Conservation (phyloP, 2,797 vertebrate species). For the Gallinago nigripennis region DNA sequence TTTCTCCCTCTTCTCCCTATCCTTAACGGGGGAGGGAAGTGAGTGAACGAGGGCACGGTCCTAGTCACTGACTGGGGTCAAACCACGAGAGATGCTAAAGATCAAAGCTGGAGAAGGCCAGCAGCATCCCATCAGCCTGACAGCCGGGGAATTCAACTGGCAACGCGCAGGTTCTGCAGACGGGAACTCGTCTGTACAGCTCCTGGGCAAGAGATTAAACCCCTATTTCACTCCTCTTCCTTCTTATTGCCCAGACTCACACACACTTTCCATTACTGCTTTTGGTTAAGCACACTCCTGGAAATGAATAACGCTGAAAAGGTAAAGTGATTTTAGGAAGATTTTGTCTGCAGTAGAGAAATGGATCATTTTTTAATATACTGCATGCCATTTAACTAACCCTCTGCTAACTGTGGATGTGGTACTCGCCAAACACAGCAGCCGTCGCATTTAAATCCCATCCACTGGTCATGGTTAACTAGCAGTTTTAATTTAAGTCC, state of each 20-base stretch:
- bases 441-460: background rate
- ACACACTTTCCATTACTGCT: background rate
- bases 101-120: background rate
- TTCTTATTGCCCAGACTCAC: background rate
- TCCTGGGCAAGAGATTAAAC: background rate
- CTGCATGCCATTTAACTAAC: background rate
- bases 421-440: background rate
- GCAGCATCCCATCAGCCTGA: background rate
- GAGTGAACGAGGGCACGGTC: background rate
- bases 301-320: background rate
- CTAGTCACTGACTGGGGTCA: background rate
- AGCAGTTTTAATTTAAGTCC: background rate
- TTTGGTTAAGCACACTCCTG: background rate
- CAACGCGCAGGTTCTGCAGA: background rate
- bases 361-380: background rate
- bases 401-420: background rate
- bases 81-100: background rate
- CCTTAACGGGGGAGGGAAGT: background rate
- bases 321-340: background rate
- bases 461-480: background rate
- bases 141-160: background rate
- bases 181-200: accelerated
- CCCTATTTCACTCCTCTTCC: background rate
- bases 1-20: background rate
- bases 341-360: background rate